Percentiles rank a stretch among this genome's conserved stretches.
These are phyloP conservation scores for Epirrita christyi DNA, from an alignment of 2,888 invertebrate genomes.

Conservation along the genomic window DNA sequence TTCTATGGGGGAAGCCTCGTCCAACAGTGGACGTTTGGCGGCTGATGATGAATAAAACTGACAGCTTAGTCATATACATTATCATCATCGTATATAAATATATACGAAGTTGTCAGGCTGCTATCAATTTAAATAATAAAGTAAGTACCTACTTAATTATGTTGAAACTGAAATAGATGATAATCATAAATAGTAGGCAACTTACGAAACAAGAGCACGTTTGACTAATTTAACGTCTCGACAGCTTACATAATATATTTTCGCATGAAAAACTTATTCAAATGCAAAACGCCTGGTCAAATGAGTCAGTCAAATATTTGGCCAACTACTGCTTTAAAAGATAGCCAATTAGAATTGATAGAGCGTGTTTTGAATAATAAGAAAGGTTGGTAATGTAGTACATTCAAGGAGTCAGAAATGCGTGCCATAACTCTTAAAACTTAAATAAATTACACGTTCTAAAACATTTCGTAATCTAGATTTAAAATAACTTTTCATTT, in stretches of 20 bases:
- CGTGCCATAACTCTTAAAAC: not conserved
- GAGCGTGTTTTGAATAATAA: slow-evolving; percentile 19
- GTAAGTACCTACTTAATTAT: no score
- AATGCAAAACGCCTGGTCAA: slow-evolving; percentile 26
- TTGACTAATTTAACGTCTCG: slow-evolving; percentile 15
- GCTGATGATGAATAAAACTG: no score
- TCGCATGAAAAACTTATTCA: slow-evolving; percentile 21
- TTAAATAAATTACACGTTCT: not conserved
- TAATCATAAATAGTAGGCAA: no score
- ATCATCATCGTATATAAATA: no score
- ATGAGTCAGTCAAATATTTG: slow-evolving; percentile 30
- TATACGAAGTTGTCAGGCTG: no score
- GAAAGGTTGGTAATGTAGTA: not conserved
- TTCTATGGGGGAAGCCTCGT: no score
- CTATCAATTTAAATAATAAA: no score
- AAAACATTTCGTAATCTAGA: not conserved
- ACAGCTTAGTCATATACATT: no score
- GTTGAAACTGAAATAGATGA: no score
- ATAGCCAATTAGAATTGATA: slow-evolving; percentile 20
- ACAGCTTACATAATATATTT: slow-evolving; percentile 10
- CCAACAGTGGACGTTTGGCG: no score
- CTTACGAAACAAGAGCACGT: slow-evolving; percentile 12
- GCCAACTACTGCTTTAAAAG: slow-evolving; percentile 5
- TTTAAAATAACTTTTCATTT: no score
- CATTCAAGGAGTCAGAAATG: not conserved